Base-by-base conservation (phyloP, 2,888 invertebrate species). In the Drosophila borborema region DNA sequence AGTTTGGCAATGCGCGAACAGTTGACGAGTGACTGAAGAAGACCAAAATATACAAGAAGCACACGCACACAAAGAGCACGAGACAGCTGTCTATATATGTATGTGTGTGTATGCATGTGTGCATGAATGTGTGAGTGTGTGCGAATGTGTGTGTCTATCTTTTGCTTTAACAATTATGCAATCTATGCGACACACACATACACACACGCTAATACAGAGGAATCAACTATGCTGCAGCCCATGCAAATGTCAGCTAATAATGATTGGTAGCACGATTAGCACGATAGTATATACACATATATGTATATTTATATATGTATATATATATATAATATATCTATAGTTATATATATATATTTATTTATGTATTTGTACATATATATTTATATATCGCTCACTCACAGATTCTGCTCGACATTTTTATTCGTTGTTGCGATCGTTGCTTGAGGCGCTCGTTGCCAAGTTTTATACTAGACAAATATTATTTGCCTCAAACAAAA, bases 381-480 rank as follows among this genome's bases (percentile, higher is more conserved):
- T 49, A 12, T 48, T 18, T 31, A 31, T 59, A 40, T 60, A 51
- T 16, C 56, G 34, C 41, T 49, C 82, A 81, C 85, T 86, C 85
- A 86, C 86, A 82, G 67, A 76, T 82, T 85, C 62, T 76, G 73
- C 70, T 82, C 82, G 87, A 84, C 86, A 86, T 86, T 86, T 87
- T 75, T 75, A 54, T 83, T 82, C 76, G 80, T 71, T 72, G 61
- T 72, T 78, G 78, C 67, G 71, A 69, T 75, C 80, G 82, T 75
- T 71, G 77, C 85, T 78, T 76, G 60, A 34, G 78, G 76, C 75
- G 79, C 72, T 78, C 86, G 89, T 77, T 86, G 85, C 85, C 85
- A 86, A 85, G 78, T 81, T 86, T 84, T 86, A 79, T 84, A 86
- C 87, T 81, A 86, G 88, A 69, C 74, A 86, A 83, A 77, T 86